phyloP scores from a whole-genome alignment of 1,140 invertebrate genomes.

The Physella acuta region DNA sequence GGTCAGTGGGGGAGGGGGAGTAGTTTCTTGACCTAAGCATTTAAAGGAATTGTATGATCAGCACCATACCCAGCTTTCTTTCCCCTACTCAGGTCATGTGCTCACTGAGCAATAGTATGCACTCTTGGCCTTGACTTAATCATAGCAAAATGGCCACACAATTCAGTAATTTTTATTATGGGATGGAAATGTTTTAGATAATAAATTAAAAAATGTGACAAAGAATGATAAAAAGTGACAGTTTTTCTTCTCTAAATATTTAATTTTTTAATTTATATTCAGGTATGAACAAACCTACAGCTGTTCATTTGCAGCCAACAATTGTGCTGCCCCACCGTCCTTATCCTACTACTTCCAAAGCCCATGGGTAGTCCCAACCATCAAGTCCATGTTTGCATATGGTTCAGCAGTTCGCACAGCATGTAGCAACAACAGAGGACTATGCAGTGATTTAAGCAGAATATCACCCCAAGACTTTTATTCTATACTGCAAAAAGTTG shows the following conservation, averaged over 20 bases:
- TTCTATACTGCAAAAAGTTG: conserved; percentile 26
- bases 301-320: conserved; percentile 23
- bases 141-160: too few species aligned
- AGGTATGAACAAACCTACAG: conserved; percentile 14
- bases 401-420: conserved; percentile 38
- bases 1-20: too few species aligned
- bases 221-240: conserved; percentile 18
- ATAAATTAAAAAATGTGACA: too few species aligned
- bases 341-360: conserved; percentile 29
- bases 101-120: too few species aligned
- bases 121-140: too few species aligned
- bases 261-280: background rate
- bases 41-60: too few species aligned
- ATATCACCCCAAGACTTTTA: conserved; percentile 19
- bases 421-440: conserved; percentile 9
- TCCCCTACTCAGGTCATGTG: too few species aligned
- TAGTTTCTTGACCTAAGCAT: too few species aligned
- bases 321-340: conserved; percentile 13
- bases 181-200: too few species aligned
- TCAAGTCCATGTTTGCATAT: conserved; percentile 46
- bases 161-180: too few species aligned
- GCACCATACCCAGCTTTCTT: too few species aligned
- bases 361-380: conserved; percentile 35
- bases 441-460: conserved; percentile 3
- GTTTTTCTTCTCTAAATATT: background rate